Evolutionary conservation across 2,888 invertebrate species (phyloP).

Genomic region (Cantharis rufa): DNA sequence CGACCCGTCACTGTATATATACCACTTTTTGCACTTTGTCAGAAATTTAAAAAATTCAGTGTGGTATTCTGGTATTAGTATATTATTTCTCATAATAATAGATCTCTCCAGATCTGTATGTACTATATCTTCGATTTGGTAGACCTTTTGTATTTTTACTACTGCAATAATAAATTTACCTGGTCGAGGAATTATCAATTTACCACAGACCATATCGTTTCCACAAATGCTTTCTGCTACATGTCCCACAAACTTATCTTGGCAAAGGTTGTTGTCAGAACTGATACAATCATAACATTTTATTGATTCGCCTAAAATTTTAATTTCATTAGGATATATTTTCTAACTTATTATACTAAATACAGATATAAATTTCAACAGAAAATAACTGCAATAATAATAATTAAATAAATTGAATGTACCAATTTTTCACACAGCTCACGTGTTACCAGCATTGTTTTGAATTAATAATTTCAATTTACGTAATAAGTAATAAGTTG

Average conservation of each 20-base stretch:
- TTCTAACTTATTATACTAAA: background rate
- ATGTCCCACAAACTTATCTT: background rate
- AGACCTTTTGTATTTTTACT: background rate
- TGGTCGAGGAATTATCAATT: background rate
- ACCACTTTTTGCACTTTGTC: too few relatives aligned
- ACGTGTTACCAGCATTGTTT: background rate
- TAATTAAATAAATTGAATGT: too few relatives aligned
- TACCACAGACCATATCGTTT: background rate
- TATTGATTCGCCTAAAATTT: background rate
- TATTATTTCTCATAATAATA: too few relatives aligned
- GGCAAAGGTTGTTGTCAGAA: background rate
- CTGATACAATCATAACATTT: background rate
- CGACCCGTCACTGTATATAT: too few relatives aligned
- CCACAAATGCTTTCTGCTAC: background rate
- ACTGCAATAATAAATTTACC: background rate
- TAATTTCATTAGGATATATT: background rate
- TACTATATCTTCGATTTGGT: too few relatives aligned
- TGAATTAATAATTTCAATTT: background rate
- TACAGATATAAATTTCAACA: too few relatives aligned
- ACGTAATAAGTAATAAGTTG: background rate
- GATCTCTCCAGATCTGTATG: too few relatives aligned
- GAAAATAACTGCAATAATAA: too few relatives aligned
- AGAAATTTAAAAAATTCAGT: too few relatives aligned
- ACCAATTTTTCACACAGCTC: background rate
- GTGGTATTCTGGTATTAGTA: too few relatives aligned